A percentile compares a stretch with the other conserved stretches of the same genome.
Evolutionary conservation across 2,113 vertebrate species (phyloP).

Genomic region (Hyperopisus bebe): DNA sequence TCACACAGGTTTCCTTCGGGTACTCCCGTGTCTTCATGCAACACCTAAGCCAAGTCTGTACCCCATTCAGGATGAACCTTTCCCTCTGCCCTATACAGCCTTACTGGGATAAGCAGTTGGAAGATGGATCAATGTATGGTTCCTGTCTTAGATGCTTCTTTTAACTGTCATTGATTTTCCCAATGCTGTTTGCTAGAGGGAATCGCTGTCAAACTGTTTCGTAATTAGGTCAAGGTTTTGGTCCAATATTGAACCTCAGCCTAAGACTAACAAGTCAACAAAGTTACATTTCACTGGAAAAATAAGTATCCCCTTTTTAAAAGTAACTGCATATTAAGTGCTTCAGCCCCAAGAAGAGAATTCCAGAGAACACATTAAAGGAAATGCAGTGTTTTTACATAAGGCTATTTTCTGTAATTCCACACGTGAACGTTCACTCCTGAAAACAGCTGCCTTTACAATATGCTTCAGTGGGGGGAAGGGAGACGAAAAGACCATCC

Average conservation of each 20-base stretch:
- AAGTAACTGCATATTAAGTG: not conserved
- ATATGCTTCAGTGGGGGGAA: conserved; percentile 40
- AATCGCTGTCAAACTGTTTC: conserved; percentile 21
- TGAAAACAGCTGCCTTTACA: conserved; percentile 42
- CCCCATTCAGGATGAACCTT: not conserved
- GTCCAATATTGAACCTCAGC: conserved; percentile 2
- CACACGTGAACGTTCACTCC: conserved; percentile 11
- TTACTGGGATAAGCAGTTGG: conserved; percentile 6
- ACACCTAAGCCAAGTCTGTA: not conserved
- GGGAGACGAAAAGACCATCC: conserved; percentile 34
- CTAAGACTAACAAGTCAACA: not conserved
- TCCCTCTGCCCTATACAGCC: not conserved
- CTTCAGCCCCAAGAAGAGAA: not conserved
- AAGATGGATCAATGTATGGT: not conserved
- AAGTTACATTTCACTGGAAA: not conserved
- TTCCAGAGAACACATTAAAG: not conserved
- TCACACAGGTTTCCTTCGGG: not conserved
- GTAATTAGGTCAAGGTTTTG: conserved; percentile 33
- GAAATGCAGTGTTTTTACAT: conserved; percentile 11
- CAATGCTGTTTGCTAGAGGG: not conserved
- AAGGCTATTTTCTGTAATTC: conserved; percentile 33
- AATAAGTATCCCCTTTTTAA: not conserved
- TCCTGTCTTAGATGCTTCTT: not conserved
- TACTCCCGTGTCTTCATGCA: not conserved
- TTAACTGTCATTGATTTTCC: not conserved